Base-by-base conservation (phyloP, 2,888 invertebrate genomes). In the Ptychoptera contaminata region DNA sequence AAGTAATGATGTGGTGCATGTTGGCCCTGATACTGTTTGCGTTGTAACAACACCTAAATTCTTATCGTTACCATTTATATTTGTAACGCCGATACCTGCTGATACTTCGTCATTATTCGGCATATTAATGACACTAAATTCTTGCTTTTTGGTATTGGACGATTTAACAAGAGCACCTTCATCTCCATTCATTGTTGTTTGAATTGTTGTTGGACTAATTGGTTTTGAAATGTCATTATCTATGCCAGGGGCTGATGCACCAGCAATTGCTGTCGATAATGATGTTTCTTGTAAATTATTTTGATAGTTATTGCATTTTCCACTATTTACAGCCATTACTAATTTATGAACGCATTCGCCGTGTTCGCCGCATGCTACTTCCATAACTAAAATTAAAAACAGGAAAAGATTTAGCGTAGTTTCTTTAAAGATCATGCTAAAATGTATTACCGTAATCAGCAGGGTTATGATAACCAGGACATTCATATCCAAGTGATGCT, bases 401-500 rank as follows among this genome's bases (percentile, higher is more conserved):
- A 14, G 4, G 2, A 37, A 37, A 14, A 5, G 4, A 37, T 15
- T 35, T 14, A 16, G 3, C 8, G 11, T 14, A 4, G 6, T 37
- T 32, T 32, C 7, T 8, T 12, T 37, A 6, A 2, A 41, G 35
- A 23, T 12, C n/a, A 38, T 23, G 10, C 8, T 16, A 44, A 38
- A n/a, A 40, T 42, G 8, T 51, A 71, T 71, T 62, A 87, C 87
- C 82, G 63, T 90, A 96, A 74, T 94, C 94, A 44, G 94, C 93
- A 42, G 94, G 94, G 67, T 96, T 96, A 70, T 94, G 93, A 59
- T 93, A 94, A 55, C 88, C 80, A 1, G 94, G 94, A 65, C 94
- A 94, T 49, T 86, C 77, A 42, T 92, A 74, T 12, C 83, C 82
- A 73, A 91, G 78, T 1, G 79, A 77, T 3, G 83, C 77, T 45